phyloP scores from a whole-genome alignment of 2,888 invertebrate genomes.

The Lymantria dispar region DNA sequence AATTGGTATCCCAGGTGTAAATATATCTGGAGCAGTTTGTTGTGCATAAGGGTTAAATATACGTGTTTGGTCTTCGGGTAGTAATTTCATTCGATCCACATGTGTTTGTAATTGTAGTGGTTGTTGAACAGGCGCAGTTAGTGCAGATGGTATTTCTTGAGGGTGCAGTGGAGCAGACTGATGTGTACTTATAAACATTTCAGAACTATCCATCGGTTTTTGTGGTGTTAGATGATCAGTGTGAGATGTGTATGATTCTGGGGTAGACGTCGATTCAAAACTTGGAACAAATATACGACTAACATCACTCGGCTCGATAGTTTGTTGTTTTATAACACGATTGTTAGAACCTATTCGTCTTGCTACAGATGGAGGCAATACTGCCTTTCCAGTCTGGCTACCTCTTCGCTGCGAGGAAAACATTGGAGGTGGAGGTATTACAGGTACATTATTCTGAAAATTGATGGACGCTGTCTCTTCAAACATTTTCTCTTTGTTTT shows the following conservation, averaged over 20 bases:
- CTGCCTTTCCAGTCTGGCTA: conserved; percentile 45
- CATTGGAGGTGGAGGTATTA: conserved; percentile 73
- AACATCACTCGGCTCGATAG: conserved; percentile 33
- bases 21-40: conserved; percentile 1
- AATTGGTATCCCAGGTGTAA: conserved; percentile 1
- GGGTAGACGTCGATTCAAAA: conserved; percentile 13
- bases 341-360: conserved; percentile 63
- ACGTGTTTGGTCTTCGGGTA: conserved; percentile 5
- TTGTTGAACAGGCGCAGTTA: conserved; percentile 3
- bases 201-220: conserved; percentile 6
- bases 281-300: conserved; percentile 59
- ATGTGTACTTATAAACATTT: conserved; percentile 6
- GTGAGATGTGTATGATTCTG: conserved; percentile 3
- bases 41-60: background rate
- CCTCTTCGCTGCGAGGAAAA: conserved; percentile 55
- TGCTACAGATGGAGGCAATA: conserved; percentile 71
- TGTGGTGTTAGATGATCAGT: conserved; percentile 4
- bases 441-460: conserved; percentile 14
- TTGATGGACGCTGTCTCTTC: conserved; percentile 13
- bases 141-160: conserved; percentile 3
- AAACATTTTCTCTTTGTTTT: conserved; percentile 7
- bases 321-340: conserved; percentile 53
- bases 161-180: background rate
- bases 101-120: conserved; percentile 1
- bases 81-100: background rate